Conservation (phyloP, 2,797 vertebrate species). For the Chromobotia macracanthus region DNA sequence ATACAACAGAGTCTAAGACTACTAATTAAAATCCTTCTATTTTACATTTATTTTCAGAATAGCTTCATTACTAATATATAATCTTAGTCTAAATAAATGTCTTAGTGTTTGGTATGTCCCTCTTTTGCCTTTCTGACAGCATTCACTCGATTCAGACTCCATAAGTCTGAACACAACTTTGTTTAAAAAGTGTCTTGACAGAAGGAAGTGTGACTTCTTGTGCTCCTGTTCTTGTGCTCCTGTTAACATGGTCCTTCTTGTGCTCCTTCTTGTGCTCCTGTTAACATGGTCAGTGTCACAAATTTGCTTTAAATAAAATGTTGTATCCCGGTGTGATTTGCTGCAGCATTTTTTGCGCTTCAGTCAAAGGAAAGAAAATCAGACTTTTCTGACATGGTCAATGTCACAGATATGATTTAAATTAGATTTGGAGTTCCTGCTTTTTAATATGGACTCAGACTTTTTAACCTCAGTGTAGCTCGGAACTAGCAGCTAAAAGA, state of each 20-base stretch:
- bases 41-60: not conserved
- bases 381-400: not conserved
- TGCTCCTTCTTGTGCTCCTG: no score
- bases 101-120: no score
- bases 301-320: not conserved
- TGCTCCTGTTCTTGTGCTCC: not conserved
- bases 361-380: not conserved
- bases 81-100: not conserved
- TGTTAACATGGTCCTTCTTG: not conserved
- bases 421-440: not conserved
- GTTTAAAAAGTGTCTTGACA: no score
- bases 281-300: not conserved
- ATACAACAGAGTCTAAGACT: not conserved
- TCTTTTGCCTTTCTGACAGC: not conserved
- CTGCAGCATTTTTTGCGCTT: not conserved
- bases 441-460: not conserved
- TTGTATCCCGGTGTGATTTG: not conserved
- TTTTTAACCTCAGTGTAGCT: not conserved
- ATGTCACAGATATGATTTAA: not conserved
- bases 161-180: no score
- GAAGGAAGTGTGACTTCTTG: not conserved
- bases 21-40: not conserved
- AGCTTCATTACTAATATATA: not conserved
- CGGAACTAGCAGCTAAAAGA: not conserved
- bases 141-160: not conserved